Evolutionary conservation across 2,888 invertebrate genomes (phyloP).

Genomic region (Metellina segmentata): DNA sequence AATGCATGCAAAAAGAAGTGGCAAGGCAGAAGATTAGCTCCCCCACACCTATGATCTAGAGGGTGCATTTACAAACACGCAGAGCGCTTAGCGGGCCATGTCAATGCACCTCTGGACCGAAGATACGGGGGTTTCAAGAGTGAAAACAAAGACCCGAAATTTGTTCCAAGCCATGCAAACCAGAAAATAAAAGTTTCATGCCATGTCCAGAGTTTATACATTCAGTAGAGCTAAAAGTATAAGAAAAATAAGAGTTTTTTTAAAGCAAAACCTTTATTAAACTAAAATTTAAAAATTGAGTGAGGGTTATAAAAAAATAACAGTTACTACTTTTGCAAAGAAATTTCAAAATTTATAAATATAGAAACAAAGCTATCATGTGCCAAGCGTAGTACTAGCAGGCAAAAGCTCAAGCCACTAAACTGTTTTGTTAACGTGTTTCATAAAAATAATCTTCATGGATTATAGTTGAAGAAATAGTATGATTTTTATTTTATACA

Average conservation of each 20-base stretch:
- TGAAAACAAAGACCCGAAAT: constrained; percentile 33
- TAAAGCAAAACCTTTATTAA: too few relatives aligned
- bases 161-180: constrained; percentile 65
- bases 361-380: too few relatives aligned
- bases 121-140: constrained; percentile 59
- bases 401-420: too few relatives aligned
- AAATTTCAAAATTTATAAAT: too few relatives aligned
- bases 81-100: constrained; percentile 36
- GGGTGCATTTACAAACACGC: constrained; percentile 75
- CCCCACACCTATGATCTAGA: constrained; percentile 66
- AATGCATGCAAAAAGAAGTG: constrained; percentile 38
- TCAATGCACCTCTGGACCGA: constrained; percentile 75
- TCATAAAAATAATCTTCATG: too few relatives aligned
- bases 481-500: too few relatives aligned
- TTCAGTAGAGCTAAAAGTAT: constrained; percentile 32
- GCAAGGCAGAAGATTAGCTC: constrained; percentile 19
- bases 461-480: too few relatives aligned
- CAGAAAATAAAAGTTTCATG: neutral
- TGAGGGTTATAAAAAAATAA: too few relatives aligned
- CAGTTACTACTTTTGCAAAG: too few relatives aligned
- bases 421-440: too few relatives aligned
- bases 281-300: too few relatives aligned
- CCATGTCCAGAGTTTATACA: constrained; percentile 54
- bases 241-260: neutral
- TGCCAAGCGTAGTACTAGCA: too few relatives aligned